Conservation (phyloP, 1,140 invertebrate genomes). For the Gonatopus flavifemur region DNA sequence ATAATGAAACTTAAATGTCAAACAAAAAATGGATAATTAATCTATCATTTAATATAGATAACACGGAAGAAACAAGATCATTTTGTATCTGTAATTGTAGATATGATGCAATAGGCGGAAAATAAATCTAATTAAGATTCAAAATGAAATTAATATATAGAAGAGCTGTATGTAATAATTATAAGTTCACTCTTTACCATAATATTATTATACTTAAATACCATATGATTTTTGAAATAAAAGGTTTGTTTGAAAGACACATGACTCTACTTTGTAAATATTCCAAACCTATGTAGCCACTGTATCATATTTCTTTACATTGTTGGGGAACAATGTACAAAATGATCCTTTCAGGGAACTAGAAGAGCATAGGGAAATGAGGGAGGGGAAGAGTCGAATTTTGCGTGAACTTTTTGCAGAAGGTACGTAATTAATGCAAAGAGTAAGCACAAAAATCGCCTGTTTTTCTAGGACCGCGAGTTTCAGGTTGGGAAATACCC, state of each 20-base stretch:
- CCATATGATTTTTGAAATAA: constrained; percentile 58
- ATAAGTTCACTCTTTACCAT: constrained; percentile 47
- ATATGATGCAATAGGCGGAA: constrained; percentile 51
- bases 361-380: too few species aligned
- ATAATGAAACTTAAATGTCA: constrained; percentile 16
- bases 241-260: constrained; percentile 56
- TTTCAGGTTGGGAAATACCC: too few species aligned
- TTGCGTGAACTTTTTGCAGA: too few species aligned
- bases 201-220: constrained; percentile 51
- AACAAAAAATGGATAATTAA: constrained; percentile 9
- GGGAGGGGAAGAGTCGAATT: too few species aligned
- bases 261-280: too few species aligned
- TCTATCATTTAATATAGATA: constrained; percentile 4
- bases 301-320: too few species aligned
- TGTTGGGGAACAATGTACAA: too few species aligned
- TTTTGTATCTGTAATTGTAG: constrained; percentile 55
- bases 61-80: constrained; percentile 30
- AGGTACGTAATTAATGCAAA: too few species aligned
- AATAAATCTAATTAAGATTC: constrained; percentile 52
- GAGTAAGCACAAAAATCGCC: too few species aligned
- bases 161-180: constrained; percentile 51
- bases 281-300: too few species aligned
- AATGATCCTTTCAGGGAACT: too few species aligned
- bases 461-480: too few species aligned
- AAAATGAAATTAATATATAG: constrained; percentile 56